Percentiles rank a stretch among this genome's conserved stretches.
Conservation (phyloP, 2,797 vertebrate species). For the Aphelocoma californica region DNA sequence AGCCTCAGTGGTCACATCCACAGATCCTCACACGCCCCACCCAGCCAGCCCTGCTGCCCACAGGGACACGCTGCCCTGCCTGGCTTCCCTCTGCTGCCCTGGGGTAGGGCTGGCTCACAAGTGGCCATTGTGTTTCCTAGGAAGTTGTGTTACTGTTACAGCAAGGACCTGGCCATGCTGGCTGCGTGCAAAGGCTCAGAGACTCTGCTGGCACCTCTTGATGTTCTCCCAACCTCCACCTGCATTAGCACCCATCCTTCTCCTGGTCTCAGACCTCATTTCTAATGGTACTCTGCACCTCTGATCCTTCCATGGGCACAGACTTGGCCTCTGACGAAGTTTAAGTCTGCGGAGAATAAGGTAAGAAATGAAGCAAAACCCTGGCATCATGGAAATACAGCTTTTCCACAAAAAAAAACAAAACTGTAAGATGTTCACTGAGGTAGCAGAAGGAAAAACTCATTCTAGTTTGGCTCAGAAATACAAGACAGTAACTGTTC, state of each 20-base stretch:
- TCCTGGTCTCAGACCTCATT: neutral
- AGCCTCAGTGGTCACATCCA: neutral
- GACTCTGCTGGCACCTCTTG: neutral
- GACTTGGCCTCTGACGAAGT: neutral
- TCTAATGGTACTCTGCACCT: neutral
- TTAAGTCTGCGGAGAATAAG: neutral
- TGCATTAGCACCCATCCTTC: neutral
- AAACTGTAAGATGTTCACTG: neutral
- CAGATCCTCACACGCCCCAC: neutral
- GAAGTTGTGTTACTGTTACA: neutral
- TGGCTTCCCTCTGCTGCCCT: neutral
- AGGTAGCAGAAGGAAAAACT: neutral
- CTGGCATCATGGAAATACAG: neutral
- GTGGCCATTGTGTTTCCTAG: slow-evolving; percentile 23
- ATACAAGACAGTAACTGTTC: neutral
- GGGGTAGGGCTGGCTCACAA: neutral
- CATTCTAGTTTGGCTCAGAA: neutral
- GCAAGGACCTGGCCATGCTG: neutral
- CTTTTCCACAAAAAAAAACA: neutral
- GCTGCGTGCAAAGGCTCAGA: neutral
- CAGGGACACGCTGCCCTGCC: neutral
- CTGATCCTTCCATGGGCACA: neutral
- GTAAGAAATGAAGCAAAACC: neutral
- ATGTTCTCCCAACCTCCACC: neutral
- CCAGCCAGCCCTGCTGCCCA: neutral